Evolutionary conservation across 2,888 invertebrate species (phyloP), one percentile per base, ranked within the genome.

Genomic region (Odontocerum albicorne): DNA sequence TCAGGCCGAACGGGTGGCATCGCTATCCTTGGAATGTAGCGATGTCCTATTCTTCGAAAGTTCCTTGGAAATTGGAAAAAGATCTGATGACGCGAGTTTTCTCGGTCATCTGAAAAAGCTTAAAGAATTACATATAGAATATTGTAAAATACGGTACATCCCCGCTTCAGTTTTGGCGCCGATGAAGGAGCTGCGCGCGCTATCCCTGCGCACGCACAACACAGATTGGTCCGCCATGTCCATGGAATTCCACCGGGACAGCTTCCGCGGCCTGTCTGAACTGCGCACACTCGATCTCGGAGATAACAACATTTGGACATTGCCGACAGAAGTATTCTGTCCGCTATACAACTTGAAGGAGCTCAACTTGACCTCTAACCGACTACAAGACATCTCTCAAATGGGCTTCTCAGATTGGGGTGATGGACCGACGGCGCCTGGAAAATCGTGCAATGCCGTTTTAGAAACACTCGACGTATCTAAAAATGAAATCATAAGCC

Each of bases 151-250:
- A 62, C 80, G 87, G 62, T 84, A 85, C 66, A 79, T 91, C 54
- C 87, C 88, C 3, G 82, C 84, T 21, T 84, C 85, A 33, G 85
- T 86, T 44, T 76, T 92, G 63, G 76, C 83, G 19, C 82, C 85
- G 43, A 75, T 90, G 27, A 81, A 82, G 64, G 84, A 86, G 64
- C 72, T 92, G 19, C 76, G 83, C 45, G 80, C 79, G 60, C 72
- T 92, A 46, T 81, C 84, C 21, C 72, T 92, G 62, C 80, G 87
- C 42, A 89, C 89, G 13, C 87, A 86, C 68, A 90, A 89, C 68
- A 85, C 86, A 20, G 88, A 89, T 66, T 89, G 89, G 88, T 86
- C 88, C 10, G 84, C 87, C 15, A 86, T 88, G 84, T 86, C 86
- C 17, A 78, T 90, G 73, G 88, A 89, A 64, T 77, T 90, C 59